A percentile compares a stretch with the other conserved stretches of the same genome.
Evolutionary conservation across 2,113 vertebrate genomes (phyloP).

Genomic region (Pyrgilauda ruficollis): DNA sequence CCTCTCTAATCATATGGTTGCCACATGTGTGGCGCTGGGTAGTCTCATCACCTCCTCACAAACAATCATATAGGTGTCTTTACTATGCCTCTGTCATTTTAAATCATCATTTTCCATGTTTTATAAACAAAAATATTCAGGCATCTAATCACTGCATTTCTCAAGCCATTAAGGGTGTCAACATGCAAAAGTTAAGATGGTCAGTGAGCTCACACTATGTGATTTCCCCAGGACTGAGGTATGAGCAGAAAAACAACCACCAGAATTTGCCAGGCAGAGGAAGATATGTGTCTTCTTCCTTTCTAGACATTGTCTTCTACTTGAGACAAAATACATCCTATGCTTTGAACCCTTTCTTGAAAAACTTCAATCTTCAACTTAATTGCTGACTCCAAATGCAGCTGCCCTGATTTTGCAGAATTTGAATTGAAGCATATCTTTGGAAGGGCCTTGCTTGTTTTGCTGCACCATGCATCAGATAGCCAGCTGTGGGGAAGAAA

Average conservation of each 20-base stretch:
- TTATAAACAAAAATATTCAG: neutral
- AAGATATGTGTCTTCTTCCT: neutral
- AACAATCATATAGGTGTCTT: neutral
- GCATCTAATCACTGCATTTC: neutral
- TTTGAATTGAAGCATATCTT: neutral
- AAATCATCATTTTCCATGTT: neutral
- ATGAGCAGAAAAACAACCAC: neutral
- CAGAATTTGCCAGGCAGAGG: neutral
- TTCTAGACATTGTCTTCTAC: neutral
- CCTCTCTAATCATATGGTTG: neutral
- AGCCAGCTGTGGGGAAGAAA: neutral
- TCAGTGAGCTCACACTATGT: neutral
- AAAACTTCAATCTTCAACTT: neutral
- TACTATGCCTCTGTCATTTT: neutral
- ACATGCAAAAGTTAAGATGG: neutral
- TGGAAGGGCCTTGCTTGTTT: neutral
- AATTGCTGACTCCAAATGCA: neutral
- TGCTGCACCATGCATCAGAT: neutral
- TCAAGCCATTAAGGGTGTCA: neutral
- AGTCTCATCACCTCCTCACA: neutral
- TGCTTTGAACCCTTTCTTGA: neutral
- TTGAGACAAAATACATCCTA: neutral
- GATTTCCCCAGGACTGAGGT: neutral
- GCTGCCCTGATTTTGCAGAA: neutral
- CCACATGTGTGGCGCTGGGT: neutral